Conservation (phyloP, 1,140 invertebrate genomes). For the Drosophila biarmipes region DNA sequence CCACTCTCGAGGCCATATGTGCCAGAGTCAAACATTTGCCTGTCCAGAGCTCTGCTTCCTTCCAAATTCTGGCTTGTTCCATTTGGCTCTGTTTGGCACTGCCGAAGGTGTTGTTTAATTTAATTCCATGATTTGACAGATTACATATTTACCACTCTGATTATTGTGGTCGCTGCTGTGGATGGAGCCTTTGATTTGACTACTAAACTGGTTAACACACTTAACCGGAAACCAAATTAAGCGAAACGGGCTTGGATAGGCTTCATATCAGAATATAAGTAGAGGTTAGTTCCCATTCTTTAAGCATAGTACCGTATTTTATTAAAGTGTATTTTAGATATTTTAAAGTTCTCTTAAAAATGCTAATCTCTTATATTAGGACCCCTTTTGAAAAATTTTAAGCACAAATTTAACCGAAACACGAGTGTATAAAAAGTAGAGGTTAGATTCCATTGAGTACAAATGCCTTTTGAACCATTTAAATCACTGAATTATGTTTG, state of each 20-base stretch:
- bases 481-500: slow-evolving; percentile 1
- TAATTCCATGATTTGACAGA: slow-evolving; percentile 61
- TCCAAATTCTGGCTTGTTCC: slow-evolving; percentile 1
- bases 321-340: too few relatives aligned
- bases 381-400: too few relatives aligned
- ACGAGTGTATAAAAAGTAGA: neutral
- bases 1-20: slow-evolving; percentile 43
- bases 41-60: slow-evolving; percentile 3
- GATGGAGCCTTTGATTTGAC: slow-evolving; percentile 17
- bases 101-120: slow-evolving; percentile 59
- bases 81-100: slow-evolving; percentile 7
- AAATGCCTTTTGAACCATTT: neutral
- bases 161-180: slow-evolving; percentile 31
- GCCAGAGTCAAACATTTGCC: slow-evolving; percentile 25
- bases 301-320: too few relatives aligned
- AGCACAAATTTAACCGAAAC: neutral
- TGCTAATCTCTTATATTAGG: too few relatives aligned
- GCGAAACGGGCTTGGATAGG: too few relatives aligned
- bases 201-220: neutral
- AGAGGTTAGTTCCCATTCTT: too few relatives aligned
- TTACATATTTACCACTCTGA: slow-evolving; percentile 50
- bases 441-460: neutral
- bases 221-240: slow-evolving; percentile 1
- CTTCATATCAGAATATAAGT: too few relatives aligned
- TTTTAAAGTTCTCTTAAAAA: too few relatives aligned